Conservation (phyloP, 2,888 invertebrate species). For the Eupithecia vulgata region DNA sequence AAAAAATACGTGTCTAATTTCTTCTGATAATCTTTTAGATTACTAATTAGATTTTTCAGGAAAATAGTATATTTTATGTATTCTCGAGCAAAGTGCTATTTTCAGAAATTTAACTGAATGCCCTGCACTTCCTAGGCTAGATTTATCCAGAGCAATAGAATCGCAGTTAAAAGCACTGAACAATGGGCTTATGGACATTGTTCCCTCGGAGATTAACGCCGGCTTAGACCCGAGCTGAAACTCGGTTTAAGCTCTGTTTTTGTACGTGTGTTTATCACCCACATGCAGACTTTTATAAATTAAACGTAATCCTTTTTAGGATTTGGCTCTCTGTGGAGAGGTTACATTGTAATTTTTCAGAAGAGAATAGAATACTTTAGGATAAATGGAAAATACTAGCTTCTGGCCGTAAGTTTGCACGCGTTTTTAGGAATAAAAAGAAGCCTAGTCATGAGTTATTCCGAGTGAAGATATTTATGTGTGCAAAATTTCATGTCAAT, state of each 20-base stretch:
- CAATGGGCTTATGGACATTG: constrained; percentile 26
- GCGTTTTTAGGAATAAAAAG: too few species aligned
- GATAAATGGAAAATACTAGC: neutral
- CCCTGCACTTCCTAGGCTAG: neutral
- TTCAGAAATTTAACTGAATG: neutral
- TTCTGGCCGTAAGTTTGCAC: too few species aligned
- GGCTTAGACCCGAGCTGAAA: constrained; percentile 24
- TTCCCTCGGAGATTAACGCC: constrained; percentile 29
- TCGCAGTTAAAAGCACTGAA: constrained; percentile 24
- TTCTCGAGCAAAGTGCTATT: neutral
- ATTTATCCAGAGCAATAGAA: constrained; percentile 23
- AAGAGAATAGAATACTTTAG: constrained; percentile 1
- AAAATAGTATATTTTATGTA: too few species aligned
- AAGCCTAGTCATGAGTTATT: too few species aligned
- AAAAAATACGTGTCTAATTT: too few species aligned
- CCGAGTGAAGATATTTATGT: too few species aligned
- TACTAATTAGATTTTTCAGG: too few species aligned
- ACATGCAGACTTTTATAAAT: constrained; percentile 30
- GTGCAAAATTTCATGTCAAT: too few species aligned
- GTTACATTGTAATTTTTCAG: constrained; percentile 6
- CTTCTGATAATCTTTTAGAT: too few species aligned
- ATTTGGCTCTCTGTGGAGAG: constrained; percentile 7
- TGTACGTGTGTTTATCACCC: constrained; percentile 33
- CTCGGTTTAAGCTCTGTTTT: constrained; percentile 22
- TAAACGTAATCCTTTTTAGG: constrained; percentile 18